phyloP scores from a whole-genome alignment of 1,140 invertebrate genomes.

The Drosophila ficusphila region DNA sequence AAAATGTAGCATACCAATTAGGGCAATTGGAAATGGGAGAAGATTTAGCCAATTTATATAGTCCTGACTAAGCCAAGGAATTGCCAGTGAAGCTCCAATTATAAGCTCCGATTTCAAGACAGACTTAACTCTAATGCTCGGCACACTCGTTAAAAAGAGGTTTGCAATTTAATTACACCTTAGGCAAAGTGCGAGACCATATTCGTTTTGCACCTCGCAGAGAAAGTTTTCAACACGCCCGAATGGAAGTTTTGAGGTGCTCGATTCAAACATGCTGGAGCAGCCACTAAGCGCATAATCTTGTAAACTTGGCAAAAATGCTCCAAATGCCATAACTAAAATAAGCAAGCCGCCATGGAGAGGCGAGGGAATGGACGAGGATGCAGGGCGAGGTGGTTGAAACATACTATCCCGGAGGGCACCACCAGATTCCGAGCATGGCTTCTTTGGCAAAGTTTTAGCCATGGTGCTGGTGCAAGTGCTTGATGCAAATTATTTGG shows the following conservation, averaged over 20 bases:
- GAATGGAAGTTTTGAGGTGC: slow-evolving; percentile 59
- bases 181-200: slow-evolving; percentile 31
- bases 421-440: slow-evolving; percentile 62
- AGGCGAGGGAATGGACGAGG: too few relatives aligned
- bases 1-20: not conserved
- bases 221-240: slow-evolving; percentile 55
- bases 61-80: slow-evolving; percentile 10
- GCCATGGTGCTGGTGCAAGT: slow-evolving; percentile 63
- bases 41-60: not conserved
- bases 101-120: not conserved
- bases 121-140: slow-evolving; percentile 2
- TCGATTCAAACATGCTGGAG: slow-evolving; percentile 33
- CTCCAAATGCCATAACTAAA: slow-evolving; percentile 79
- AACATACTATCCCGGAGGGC: slow-evolving; percentile 58
- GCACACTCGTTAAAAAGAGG: slow-evolving; percentile 27
- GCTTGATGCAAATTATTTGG: slow-evolving; percentile 82
- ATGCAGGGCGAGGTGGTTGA: not conserved
- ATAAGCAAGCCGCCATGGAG: slow-evolving; percentile 67
- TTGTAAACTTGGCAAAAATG: slow-evolving; percentile 80
- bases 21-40: not conserved
- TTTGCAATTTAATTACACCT: slow-evolving; percentile 70
- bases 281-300: slow-evolving; percentile 78
- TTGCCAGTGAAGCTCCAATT: slow-evolving; percentile 15
- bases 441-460: slow-evolving; percentile 51
- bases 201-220: slow-evolving; percentile 59